A percentile compares a stretch with the other conserved stretches of the same genome.
phyloP scores from a whole-genome alignment of 2,113 vertebrate genomes.

The Neoarius graeffei region DNA sequence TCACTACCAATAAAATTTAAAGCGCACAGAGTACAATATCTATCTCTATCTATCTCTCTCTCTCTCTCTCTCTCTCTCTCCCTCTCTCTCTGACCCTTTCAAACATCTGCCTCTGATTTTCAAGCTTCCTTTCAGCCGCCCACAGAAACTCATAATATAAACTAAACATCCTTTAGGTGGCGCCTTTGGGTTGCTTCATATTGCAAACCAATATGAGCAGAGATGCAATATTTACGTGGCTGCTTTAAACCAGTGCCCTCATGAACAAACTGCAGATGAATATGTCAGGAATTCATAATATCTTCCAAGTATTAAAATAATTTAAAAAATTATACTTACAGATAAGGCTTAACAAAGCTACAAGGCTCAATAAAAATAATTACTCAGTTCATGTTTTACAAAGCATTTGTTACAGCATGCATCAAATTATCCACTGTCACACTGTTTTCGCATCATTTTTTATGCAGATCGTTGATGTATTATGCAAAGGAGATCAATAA shows the following conservation, averaged over 20 bases:
- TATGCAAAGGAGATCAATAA: constrained; percentile 11
- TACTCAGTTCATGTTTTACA: not conserved
- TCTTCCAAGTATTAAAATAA: not conserved
- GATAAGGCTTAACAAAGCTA: constrained; percentile 13
- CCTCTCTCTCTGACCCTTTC: constrained; percentile 30
- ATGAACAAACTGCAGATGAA: constrained; percentile 28
- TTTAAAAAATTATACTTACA: constrained; percentile 17
- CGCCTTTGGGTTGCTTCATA: constrained; percentile 42
- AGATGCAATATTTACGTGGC: constrained; percentile 45
- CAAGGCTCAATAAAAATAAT: not conserved
- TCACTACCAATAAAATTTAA: constrained; percentile 39
- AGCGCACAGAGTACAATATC: constrained; percentile 6
- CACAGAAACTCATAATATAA: constrained; percentile 65
- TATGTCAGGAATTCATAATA: constrained; percentile 12
- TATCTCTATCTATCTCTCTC: not conserved
- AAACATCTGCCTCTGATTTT: constrained; percentile 43
- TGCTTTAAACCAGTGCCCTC: constrained; percentile 11
- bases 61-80: constrained; percentile 14
- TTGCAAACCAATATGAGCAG: constrained; percentile 51
- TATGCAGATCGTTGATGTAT: not conserved
- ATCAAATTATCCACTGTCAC: not conserved
- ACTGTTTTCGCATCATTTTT: not conserved
- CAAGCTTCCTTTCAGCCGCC: constrained; percentile 59
- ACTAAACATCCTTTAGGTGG: constrained; percentile 57
- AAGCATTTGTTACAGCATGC: not conserved